phyloP scores from a whole-genome alignment of 2,888 invertebrate species.

The Agrochola litura region DNA sequence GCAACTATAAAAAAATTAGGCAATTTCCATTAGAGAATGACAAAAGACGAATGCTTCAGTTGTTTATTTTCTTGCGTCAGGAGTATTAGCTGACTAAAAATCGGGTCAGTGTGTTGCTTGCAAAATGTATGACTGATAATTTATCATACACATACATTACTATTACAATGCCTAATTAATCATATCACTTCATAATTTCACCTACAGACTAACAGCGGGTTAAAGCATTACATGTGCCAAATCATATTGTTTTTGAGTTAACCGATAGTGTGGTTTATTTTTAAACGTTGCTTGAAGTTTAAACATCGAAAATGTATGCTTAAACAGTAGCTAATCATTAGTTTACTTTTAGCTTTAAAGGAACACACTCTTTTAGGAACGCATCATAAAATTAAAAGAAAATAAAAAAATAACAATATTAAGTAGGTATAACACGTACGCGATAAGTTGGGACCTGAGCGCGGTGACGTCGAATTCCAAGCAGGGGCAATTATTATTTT shows the following conservation, averaged over 20 bases:
- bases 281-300: neutral
- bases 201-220: neutral
- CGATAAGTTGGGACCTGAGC: no score
- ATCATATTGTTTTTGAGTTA: neutral
- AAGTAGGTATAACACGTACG: no score
- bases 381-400: neutral
- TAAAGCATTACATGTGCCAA: neutral
- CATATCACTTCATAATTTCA: constrained; percentile 11
- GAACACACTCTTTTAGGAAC: neutral
- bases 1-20: constrained; percentile 25
- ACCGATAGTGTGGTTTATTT: neutral
- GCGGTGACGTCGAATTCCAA: no score
- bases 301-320: neutral
- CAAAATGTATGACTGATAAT: constrained; percentile 34
- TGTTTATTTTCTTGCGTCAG: constrained; percentile 42
- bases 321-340: neutral
- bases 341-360: neutral
- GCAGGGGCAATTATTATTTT: no score
- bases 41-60: constrained; percentile 44
- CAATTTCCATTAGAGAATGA: constrained; percentile 32
- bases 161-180: constrained; percentile 36
- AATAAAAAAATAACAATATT: neutral
- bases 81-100: constrained; percentile 21
- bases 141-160: constrained; percentile 28
- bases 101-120: constrained; percentile 36